These are phyloP conservation scores for Leptinotarsa tumamoca DNA, from an alignment of 2,888 invertebrate genomes.

Conservation along the genomic window DNA sequence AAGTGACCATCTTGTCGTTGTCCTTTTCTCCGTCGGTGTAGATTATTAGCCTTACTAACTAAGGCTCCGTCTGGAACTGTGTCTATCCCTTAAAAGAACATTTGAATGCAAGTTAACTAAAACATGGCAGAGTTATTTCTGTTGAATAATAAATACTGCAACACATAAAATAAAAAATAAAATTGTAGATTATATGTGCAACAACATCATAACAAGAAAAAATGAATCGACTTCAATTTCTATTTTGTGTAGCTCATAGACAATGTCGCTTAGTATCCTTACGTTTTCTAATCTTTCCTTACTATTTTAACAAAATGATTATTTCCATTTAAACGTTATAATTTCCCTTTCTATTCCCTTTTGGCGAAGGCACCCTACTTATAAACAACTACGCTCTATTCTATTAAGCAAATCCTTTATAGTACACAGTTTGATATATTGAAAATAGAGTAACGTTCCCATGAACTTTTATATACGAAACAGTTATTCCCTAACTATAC, in stretches of 20 bases:
- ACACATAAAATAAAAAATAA: neutral
- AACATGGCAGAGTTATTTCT: neutral
- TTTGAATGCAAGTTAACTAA: neutral
- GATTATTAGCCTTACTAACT: neutral
- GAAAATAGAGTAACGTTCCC: neutral
- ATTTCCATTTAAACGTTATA: neutral
- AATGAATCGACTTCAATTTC: neutral
- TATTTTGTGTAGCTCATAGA: neutral
- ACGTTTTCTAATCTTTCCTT: neutral
- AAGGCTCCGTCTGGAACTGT: neutral
- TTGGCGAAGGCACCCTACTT: neutral
- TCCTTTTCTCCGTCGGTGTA: neutral
- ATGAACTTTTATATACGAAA: neutral
- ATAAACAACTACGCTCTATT: neutral
- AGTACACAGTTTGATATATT: neutral
- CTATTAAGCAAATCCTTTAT: slow-evolving; percentile 1
- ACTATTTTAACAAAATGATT: neutral
- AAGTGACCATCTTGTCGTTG: neutral
- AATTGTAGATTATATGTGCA: neutral
- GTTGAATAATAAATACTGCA: neutral
- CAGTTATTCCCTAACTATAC: neutral
- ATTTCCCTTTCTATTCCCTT: neutral
- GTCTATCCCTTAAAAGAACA: neutral
- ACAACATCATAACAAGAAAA: neutral
- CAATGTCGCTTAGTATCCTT: neutral